Evolutionary conservation across 2,888 invertebrate species (phyloP).

Genomic region (Lycaena phlaeas): DNA sequence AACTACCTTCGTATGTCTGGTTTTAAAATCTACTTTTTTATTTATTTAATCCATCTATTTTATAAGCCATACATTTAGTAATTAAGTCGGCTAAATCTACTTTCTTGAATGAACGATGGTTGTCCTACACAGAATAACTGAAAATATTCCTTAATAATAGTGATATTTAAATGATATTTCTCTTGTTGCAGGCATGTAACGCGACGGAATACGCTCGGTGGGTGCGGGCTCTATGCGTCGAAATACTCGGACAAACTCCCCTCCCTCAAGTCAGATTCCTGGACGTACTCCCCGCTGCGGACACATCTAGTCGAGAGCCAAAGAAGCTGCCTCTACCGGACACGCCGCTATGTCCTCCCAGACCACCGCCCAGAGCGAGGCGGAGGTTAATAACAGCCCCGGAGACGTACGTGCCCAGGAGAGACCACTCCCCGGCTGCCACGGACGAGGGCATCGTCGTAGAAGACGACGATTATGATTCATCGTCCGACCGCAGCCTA

Average conservation of each 20-base stretch:
- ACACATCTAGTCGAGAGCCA: conserved; percentile 53
- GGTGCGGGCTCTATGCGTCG: conserved; percentile 82
- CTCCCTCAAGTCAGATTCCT: conserved; percentile 80
- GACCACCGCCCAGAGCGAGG: conserved; percentile 59
- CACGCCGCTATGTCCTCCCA: conserved; percentile 47
- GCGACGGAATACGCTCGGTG: conserved; percentile 80
- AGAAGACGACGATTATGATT: conserved; percentile 70
- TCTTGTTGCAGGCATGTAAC: conserved; percentile 77
- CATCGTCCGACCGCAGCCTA: conserved; percentile 72
- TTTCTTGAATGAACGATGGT: no score
- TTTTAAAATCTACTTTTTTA: no score
- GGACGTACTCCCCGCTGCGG: conserved; percentile 77
- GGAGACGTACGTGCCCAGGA: conserved; percentile 49
- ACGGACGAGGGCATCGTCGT: conserved; percentile 70
- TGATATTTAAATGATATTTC: neutral
- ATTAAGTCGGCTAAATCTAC: no score
- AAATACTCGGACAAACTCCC: conserved; percentile 82
- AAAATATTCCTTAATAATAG: no score
- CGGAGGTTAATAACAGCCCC: conserved; percentile 51
- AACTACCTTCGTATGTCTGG: no score
- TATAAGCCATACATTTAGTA: no score
- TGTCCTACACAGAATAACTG: no score
- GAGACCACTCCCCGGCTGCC: conserved; percentile 64
- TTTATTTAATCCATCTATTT: no score
- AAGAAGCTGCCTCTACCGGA: conserved; percentile 50